Conservation (phyloP, 1,140 invertebrate species). For the Battus philenor region DNA sequence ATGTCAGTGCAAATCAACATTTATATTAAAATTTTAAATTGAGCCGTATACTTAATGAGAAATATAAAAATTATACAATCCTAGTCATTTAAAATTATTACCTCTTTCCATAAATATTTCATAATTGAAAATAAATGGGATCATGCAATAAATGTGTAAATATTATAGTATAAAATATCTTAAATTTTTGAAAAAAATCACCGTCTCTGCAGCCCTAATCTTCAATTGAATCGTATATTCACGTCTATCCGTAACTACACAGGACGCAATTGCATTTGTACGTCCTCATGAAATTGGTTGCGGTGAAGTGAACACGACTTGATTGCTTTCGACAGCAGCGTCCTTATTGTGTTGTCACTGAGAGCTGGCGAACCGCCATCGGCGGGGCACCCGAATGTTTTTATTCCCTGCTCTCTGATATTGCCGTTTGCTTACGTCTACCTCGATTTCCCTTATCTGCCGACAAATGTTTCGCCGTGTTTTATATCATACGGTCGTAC, state of each 20-base stretch:
- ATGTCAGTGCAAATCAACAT: too few relatives aligned
- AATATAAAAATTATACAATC: too few relatives aligned
- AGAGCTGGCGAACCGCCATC: slow-evolving; percentile 49
- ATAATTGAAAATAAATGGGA: too few relatives aligned
- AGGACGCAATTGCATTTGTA: slow-evolving; percentile 24
- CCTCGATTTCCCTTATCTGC: slow-evolving; percentile 27
- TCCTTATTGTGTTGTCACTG: slow-evolving; percentile 63
- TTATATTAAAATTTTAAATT: too few relatives aligned
- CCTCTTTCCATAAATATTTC: too few relatives aligned
- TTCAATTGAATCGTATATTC: slow-evolving; percentile 7
- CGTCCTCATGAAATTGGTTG: slow-evolving; percentile 50
- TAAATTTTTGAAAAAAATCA: too few relatives aligned
- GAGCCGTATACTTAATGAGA: too few relatives aligned
- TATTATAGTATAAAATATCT: too few relatives aligned
- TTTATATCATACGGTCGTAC: neutral
- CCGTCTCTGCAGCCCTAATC: neutral
- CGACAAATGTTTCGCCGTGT: too few relatives aligned
- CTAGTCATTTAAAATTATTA: too few relatives aligned
- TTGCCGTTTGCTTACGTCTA: slow-evolving; percentile 49
- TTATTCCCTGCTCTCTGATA: slow-evolving; percentile 46
- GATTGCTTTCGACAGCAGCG: slow-evolving; percentile 58
- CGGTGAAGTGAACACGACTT: slow-evolving; percentile 52
- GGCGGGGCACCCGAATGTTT: slow-evolving; percentile 45
- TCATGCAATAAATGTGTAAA: too few relatives aligned
- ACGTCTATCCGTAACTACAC: slow-evolving; percentile 12